Evolutionary conservation across 2,113 vertebrate genomes (phyloP).

Genomic region (Pseudonaja textilis): DNA sequence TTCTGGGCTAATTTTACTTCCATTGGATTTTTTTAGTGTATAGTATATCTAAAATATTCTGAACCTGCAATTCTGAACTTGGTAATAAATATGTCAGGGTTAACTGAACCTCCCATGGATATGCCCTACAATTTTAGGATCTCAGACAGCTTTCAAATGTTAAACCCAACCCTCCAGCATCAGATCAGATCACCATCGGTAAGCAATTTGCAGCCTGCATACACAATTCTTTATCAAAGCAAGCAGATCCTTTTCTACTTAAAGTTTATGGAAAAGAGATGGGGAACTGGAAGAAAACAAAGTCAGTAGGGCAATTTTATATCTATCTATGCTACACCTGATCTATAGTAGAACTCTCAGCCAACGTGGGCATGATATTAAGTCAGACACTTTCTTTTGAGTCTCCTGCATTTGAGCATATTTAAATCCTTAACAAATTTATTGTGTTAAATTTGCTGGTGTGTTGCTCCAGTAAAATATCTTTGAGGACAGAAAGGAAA

Average conservation of each 20-base stretch:
- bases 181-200: background rate
- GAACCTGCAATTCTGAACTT: background rate
- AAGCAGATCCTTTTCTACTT: background rate
- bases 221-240: background rate
- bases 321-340: background rate
- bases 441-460: background rate
- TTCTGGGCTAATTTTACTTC: constrained; percentile 68
- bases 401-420: background rate
- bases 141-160: background rate
- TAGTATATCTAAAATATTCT: background rate
- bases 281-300: background rate
- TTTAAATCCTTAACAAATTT: background rate
- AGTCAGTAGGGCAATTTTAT: background rate
- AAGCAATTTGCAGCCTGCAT: background rate
- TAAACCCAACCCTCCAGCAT: background rate
- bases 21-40: constrained; percentile 56
- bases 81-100: background rate
- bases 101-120: background rate
- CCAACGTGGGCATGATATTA: background rate
- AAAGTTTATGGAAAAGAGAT: background rate
- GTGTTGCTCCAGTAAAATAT: background rate
- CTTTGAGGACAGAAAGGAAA: background rate
- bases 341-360: background rate
- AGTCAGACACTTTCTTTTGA: background rate
- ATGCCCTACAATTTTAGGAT: background rate